Conservation (phyloP, 2,797 vertebrate species). For the Pelodytes ibericus region DNA sequence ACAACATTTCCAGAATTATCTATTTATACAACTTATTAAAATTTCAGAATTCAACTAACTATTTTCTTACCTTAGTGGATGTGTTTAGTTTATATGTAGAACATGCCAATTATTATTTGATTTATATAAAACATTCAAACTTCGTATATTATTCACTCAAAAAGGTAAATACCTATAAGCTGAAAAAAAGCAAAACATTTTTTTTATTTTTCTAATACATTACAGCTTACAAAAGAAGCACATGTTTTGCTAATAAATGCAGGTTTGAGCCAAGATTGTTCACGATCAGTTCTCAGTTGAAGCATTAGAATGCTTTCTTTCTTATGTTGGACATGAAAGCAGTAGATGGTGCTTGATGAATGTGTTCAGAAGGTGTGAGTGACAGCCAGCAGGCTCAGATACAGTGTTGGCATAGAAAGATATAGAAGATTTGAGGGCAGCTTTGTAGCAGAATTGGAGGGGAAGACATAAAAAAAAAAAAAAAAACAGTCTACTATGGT, state of each 20-base stretch:
- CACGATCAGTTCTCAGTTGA: background rate
- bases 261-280: background rate
- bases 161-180: background rate
- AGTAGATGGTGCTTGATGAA: background rate
- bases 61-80: no score
- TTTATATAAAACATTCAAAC: no score
- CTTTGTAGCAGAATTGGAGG: background rate
- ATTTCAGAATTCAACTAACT: no score
- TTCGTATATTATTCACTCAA: no score
- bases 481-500: no score
- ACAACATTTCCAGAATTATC: background rate
- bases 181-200: background rate
- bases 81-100: no score
- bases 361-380: background rate
- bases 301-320: background rate
- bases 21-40: background rate
- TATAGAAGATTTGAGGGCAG: background rate
- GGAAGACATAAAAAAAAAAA: background rate
- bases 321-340: background rate
- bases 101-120: no score
- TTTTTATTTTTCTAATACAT: no score
- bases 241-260: background rate
- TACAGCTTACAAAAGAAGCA: background rate
- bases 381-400: background rate
- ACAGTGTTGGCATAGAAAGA: background rate